These are phyloP conservation scores for Tachina lurida DNA, from an alignment of 2,888 invertebrate genomes.

Conservation along the genomic window DNA sequence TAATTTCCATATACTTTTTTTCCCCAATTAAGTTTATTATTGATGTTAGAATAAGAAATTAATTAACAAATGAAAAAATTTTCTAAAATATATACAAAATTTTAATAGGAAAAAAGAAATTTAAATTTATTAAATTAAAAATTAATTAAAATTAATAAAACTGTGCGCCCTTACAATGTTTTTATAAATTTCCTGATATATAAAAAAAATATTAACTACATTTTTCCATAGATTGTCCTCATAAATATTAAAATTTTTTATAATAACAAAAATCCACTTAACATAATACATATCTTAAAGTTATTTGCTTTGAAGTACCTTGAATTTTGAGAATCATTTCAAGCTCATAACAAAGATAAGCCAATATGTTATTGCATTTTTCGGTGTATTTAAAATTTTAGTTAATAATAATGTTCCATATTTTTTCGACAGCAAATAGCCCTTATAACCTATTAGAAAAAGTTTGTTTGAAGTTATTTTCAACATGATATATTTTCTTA, in stretches of 20 bases:
- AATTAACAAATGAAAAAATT: constrained; percentile 38
- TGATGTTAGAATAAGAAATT: constrained; percentile 58
- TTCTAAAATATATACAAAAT: constrained; percentile 60
- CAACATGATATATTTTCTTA: constrained; percentile 32
- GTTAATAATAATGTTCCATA: background rate
- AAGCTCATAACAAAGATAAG: background rate
- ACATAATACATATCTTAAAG: constrained; percentile 45
- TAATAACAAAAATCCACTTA: background rate
- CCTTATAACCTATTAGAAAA: background rate
- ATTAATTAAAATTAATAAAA: background rate
- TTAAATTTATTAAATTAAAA: constrained; percentile 39
- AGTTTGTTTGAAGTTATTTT: constrained; percentile 19
- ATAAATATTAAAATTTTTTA: constrained; percentile 19
- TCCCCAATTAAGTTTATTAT: constrained; percentile 59
- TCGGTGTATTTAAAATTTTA: background rate
- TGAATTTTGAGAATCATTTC: constrained; percentile 43
- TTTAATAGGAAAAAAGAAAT: constrained; percentile 65
- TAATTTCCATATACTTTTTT: constrained; percentile 50
- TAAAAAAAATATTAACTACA: background rate
- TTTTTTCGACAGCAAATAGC: background rate
- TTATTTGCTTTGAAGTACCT: constrained; percentile 50
- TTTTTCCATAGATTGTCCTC: background rate
- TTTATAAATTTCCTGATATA: background rate
- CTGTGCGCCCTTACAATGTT: too few relatives aligned
- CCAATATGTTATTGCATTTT: background rate